Percentiles rank a stretch among this genome's conserved stretches.
These are phyloP conservation scores for Xiphophorus birchmanni DNA, from an alignment of 2,797 vertebrate genomes.

Conservation along the genomic window DNA sequence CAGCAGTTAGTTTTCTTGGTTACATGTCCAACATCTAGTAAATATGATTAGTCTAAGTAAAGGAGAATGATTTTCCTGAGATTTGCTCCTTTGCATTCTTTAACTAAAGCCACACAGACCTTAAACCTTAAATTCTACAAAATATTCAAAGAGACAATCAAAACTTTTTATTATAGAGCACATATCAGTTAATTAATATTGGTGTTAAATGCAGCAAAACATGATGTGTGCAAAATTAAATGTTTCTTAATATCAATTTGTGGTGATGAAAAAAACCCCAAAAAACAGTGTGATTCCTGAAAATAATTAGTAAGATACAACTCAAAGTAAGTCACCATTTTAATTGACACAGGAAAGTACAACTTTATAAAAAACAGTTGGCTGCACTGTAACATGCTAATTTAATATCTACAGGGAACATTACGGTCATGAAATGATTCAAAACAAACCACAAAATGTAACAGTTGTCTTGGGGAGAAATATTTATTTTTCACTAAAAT, in stretches of 20 bases:
- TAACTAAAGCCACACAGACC: not conserved
- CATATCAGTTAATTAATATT: not conserved
- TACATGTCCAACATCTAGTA: not conserved
- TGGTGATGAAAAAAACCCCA: not conserved
- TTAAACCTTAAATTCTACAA: not conserved
- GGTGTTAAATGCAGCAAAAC: not conserved
- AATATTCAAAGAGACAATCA: not conserved
- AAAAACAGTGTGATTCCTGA: constrained; percentile 2
- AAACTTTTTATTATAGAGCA: not conserved
- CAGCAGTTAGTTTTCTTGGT: not conserved
- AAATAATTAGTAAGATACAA: constrained; percentile 3
- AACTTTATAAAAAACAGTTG: not conserved
- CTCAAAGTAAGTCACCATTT: not conserved
- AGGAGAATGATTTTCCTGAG: not conserved
- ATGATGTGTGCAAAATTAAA: not conserved
- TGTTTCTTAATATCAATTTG: not conserved
- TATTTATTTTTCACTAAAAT: not conserved
- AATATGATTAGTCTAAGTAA: not conserved
- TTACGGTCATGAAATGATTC: not conserved
- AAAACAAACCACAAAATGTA: not conserved
- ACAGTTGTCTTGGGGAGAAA: not conserved
- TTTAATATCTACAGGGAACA: constrained; percentile 6
- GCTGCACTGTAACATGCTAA: not conserved
- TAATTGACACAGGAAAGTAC: not conserved
- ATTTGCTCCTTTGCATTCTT: not conserved